Conservation (phyloP, 1,140 invertebrate genomes). For the Lepidurus packardi region DNA sequence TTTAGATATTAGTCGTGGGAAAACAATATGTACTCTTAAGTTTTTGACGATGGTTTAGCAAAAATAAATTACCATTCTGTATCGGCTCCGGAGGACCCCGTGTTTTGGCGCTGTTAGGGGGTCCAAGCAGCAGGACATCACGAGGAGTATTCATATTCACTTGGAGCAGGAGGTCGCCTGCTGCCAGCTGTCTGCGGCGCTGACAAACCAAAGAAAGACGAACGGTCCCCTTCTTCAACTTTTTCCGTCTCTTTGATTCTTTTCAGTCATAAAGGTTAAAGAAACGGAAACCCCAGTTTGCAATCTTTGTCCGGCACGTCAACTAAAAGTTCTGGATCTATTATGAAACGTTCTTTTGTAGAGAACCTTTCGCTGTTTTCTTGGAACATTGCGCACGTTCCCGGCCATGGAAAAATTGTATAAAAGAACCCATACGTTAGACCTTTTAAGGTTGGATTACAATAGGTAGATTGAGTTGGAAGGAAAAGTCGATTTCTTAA, state of each 20-base stretch:
- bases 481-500: not conserved
- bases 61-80: not conserved
- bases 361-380: not conserved
- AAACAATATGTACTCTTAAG: not conserved
- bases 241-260: constrained; percentile 1
- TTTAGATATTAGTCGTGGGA: not conserved
- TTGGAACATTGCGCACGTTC: constrained; percentile 18
- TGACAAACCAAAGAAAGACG: constrained; percentile 21
- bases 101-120: not conserved
- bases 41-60: not conserved
- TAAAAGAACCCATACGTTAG: not conserved
- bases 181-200: constrained; percentile 1
- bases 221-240: not conserved
- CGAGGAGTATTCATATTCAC: not conserved
- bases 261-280: constrained; percentile 6
- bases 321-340: not conserved
- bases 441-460: not conserved
- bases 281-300: constrained; percentile 9
- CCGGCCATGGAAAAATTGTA: not conserved
- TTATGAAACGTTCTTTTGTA: not conserved
- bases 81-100: not conserved
- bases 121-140: not conserved
- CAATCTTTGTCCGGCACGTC: not conserved
- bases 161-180: constrained; percentile 13
- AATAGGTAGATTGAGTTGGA: constrained; percentile 3